A percentile compares a stretch with the other conserved stretches of the same genome.
Conservation (phyloP, 2,113 vertebrate species). For the human (Homo sapiens) region GRCh38 chr20:8805501-8806000, state of each 20-base stretch:
- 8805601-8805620: background rate
- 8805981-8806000: background rate
- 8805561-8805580: background rate
- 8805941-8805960: background rate
- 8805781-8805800: background rate
- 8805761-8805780: background rate
- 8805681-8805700: background rate
- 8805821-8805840: background rate
- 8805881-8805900: background rate
- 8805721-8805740: background rate
- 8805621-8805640: background rate
- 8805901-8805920: background rate
- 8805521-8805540: background rate
- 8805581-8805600: background rate
- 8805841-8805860: fast-evolving
- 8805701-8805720: background rate
- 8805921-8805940: background rate
- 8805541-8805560: background rate
- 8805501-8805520: background rate
- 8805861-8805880: background rate
- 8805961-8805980: background rate
- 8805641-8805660: background rate
- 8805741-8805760: background rate
- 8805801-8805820: background rate
- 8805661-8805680: background rate